Conservation (phyloP, 2,888 invertebrate genomes). For the Coenonympha glycerion region DNA sequence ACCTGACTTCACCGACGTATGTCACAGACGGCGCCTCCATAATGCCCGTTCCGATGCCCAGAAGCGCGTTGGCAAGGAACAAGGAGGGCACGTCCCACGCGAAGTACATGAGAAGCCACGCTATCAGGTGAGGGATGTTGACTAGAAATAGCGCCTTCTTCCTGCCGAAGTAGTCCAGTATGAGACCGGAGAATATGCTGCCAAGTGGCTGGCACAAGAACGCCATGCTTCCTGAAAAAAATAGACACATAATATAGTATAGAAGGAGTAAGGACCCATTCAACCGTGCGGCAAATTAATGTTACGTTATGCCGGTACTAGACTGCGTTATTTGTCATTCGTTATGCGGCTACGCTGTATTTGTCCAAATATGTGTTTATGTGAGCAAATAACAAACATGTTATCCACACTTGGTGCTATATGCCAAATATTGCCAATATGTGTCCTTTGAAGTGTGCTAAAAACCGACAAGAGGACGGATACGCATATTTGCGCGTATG, state of each 20-base stretch:
- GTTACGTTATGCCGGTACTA: too few species aligned
- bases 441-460: too few species aligned
- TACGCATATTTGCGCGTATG: too few species aligned
- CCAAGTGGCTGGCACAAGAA: slow-evolving; percentile 76
- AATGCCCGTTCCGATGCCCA: slow-evolving; percentile 76
- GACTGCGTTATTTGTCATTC: too few species aligned
- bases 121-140: slow-evolving; percentile 74
- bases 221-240: slow-evolving; percentile 69
- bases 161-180: slow-evolving; percentile 73
- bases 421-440: too few species aligned
- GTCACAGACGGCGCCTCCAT: slow-evolving; percentile 79
- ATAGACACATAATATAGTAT: slow-evolving; percentile 3
- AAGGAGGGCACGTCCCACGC: slow-evolving; percentile 65
- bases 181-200: slow-evolving; percentile 73
- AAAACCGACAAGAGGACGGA: too few species aligned
- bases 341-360: too few species aligned
- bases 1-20: slow-evolving; percentile 78
- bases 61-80: slow-evolving; percentile 67
- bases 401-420: too few species aligned
- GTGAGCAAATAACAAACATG: too few species aligned
- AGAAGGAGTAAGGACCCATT: too few species aligned
- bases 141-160: slow-evolving; percentile 74
- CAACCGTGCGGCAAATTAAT: too few species aligned
- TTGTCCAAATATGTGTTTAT: too few species aligned
- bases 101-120: slow-evolving; percentile 75